Evolutionary conservation across 2,113 vertebrate species (phyloP).

Genomic region (Caranx ignobilis): DNA sequence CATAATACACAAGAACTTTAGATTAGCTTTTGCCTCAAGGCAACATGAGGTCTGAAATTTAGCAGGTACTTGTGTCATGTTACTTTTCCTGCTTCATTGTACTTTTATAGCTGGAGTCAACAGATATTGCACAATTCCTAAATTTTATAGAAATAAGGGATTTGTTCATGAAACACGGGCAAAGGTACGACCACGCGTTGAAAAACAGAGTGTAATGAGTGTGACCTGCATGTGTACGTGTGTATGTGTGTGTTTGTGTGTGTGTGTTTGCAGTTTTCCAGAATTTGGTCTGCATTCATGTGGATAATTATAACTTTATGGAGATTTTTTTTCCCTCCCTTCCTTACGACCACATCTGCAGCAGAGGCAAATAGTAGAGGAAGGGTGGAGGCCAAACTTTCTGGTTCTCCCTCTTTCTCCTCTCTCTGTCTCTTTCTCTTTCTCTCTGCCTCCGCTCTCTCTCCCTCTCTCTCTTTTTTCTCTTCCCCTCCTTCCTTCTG

Average conservation of each 20-base stretch:
- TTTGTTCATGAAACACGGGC: constrained; percentile 26
- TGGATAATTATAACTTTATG: constrained; percentile 84
- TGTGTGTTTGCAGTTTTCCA: constrained; percentile 70
- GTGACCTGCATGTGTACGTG: constrained; percentile 46
- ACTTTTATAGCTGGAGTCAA: neutral
- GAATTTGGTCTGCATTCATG: constrained; percentile 78
- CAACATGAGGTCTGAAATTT: constrained; percentile 27
- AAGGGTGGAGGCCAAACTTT: constrained; percentile 75
- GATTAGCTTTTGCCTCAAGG: constrained; percentile 25
- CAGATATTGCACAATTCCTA: neutral
- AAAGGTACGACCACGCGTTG: constrained; percentile 36
- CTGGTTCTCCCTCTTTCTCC: constrained; percentile 56
- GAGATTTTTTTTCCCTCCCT: constrained; percentile 77
- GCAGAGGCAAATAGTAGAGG: constrained; percentile 77
- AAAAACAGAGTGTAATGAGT: constrained; percentile 26
- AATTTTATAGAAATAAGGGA: constrained; percentile 2
- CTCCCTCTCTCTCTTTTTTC: constrained; percentile 23
- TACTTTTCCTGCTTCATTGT: constrained; percentile 7
- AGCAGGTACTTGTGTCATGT: constrained; percentile 24
- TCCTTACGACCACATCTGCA: constrained; percentile 81
- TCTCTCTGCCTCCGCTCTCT: constrained; percentile 8
- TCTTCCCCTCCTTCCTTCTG: constrained; percentile 25
- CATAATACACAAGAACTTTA: constrained; percentile 36
- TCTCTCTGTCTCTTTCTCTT: constrained; percentile 34
- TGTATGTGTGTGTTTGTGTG: constrained; percentile 46